These are phyloP conservation scores for Pollachius pollachius DNA, from an alignment of 2,113 vertebrate species.

Conservation along the genomic window DNA sequence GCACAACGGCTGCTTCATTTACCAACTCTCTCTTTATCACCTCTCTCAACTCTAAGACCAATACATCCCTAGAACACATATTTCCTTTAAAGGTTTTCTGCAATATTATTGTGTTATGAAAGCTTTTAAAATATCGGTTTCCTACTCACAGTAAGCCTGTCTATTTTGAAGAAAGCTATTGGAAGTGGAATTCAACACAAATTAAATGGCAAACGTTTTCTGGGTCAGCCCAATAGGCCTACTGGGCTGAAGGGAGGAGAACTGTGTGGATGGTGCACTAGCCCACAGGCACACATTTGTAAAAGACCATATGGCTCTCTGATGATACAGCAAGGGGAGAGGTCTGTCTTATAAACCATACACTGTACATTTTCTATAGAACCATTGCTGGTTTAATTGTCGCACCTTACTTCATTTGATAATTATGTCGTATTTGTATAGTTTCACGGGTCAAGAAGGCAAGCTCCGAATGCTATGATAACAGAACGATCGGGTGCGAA, in stretches of 20 bases:
- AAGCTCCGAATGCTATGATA: not conserved
- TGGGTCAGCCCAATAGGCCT: conserved; percentile 58
- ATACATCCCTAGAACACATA: not conserved
- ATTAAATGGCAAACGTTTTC: conserved; percentile 32
- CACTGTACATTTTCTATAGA: not conserved
- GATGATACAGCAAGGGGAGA: conserved; percentile 22
- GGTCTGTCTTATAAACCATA: conserved; percentile 8
- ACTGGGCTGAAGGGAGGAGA: conserved; percentile 38
- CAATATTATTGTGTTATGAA: not conserved
- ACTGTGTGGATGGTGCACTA: conserved; percentile 35
- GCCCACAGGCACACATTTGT: conserved; percentile 55
- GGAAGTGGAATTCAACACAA: conserved; percentile 5
- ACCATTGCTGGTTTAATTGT: not conserved
- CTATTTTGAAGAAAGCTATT: conserved; percentile 18
- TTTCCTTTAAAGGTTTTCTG: not conserved
- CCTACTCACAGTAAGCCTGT: conserved; percentile 17
- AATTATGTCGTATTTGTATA: not conserved
- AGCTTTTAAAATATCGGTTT: conserved; percentile 1
- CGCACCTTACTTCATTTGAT: too few relatives aligned
- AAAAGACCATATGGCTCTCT: conserved; percentile 50
- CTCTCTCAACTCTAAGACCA: conserved; percentile 2
- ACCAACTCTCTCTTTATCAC: not conserved
- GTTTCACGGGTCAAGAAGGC: conserved; percentile 10
- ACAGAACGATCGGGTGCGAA: conserved; percentile 5
- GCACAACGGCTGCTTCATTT: conserved; percentile 51